Evolutionary conservation across 2,888 invertebrate species (phyloP).

Genomic region (Brachypterus glaber): DNA sequence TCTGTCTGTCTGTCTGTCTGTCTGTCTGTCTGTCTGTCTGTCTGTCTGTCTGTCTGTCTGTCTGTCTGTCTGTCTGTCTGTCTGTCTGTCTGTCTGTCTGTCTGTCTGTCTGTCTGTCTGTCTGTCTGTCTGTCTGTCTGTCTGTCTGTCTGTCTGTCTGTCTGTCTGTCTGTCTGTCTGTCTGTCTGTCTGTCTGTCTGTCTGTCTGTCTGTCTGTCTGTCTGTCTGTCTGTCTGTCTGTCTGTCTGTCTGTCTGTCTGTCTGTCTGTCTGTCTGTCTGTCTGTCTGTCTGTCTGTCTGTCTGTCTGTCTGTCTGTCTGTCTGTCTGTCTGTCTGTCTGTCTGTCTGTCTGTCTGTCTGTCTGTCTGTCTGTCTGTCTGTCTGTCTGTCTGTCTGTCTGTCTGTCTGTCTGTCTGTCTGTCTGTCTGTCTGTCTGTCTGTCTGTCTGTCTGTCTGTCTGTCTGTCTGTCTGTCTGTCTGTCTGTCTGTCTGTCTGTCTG

Average conservation of each 20-base stretch:
- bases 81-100: conserved; percentile 3
- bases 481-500: too few relatives aligned
- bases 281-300: conserved; percentile 2
- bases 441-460: too few relatives aligned
- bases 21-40: conserved; percentile 6
- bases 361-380: conserved; percentile 11
- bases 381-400: conserved; percentile 9
- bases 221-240: conserved; percentile 2
- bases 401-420: too few relatives aligned
- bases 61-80: conserved; percentile 6
- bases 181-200: conserved; percentile 2
- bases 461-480: too few relatives aligned
- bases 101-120: conserved; percentile 2
- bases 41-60: conserved; percentile 6
- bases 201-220: conserved; percentile 2
- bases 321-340: conserved; percentile 11
- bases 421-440: too few relatives aligned
- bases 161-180: conserved; percentile 2
- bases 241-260: conserved; percentile 2
- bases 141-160: conserved; percentile 2
- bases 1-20: conserved; percentile 6
- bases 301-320: conserved; percentile 11
- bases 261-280: conserved; percentile 2
- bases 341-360: conserved; percentile 12
- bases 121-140: conserved; percentile 2